phyloP scores from a whole-genome alignment of 2,113 vertebrate genomes.

The Heterocephalus glaber region DNA sequence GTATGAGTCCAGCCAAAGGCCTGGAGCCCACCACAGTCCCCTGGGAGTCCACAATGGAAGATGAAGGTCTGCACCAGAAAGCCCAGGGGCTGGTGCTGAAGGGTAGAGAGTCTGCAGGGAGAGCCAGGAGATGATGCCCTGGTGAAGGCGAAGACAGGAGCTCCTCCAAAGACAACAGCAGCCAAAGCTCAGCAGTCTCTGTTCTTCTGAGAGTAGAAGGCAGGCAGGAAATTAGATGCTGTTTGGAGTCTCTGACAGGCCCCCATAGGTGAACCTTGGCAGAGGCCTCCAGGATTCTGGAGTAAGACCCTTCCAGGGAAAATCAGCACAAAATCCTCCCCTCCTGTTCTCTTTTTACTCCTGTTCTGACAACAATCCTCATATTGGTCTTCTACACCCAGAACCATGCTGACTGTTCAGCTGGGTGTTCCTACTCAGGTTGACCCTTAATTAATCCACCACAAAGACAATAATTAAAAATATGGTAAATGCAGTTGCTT shows the following conservation, averaged over 20 bases:
- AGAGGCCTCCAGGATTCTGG: not conserved
- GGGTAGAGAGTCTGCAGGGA: not conserved
- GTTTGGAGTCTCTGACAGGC: not conserved
- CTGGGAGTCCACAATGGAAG: not conserved
- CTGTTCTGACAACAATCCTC: not conserved
- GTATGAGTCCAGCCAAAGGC: not conserved
- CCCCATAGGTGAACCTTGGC: not conserved
- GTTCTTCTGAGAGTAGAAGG: not conserved
- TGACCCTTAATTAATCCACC: not conserved
- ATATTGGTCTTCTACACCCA: not conserved
- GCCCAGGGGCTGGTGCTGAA: not conserved
- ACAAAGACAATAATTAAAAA: not conserved
- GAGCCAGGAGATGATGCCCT: not conserved
- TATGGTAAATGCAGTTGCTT: not conserved
- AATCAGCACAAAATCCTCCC: not conserved
- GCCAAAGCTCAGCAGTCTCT: not conserved
- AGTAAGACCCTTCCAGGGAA: not conserved
- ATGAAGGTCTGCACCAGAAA: not conserved
- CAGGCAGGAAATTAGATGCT: not conserved
- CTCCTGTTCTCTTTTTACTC: not conserved
- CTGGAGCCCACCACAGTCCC: not conserved
- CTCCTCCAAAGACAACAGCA: not conserved
- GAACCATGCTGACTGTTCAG: not conserved
- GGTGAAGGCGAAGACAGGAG: not conserved
- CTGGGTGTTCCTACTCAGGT: not conserved